phyloP scores from a whole-genome alignment of 2,113 vertebrate genomes.

The Steatornis caripensis region DNA sequence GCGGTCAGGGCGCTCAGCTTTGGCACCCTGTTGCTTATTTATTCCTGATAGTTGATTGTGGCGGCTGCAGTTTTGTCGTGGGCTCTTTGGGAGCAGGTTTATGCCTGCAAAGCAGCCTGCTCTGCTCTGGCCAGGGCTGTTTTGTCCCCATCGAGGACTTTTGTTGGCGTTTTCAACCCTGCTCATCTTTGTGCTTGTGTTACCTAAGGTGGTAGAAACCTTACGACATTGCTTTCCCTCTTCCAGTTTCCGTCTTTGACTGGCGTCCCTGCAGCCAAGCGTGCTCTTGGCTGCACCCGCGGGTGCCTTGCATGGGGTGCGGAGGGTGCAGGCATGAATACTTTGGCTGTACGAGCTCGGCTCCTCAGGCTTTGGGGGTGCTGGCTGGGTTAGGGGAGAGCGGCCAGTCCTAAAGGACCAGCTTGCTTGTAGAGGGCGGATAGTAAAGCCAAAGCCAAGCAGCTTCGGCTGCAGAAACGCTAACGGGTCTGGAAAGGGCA shows the following conservation, averaged over 20 bases:
- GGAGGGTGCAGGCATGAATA: no score
- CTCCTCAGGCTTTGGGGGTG: not conserved
- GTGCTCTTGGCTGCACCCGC: no score
- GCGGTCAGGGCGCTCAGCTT: not conserved
- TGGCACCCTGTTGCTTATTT: not conserved
- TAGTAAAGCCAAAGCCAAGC: not conserved
- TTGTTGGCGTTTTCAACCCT: not conserved
- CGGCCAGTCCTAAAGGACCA: accelerated
- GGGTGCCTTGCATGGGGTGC: no score
- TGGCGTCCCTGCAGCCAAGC: no score
- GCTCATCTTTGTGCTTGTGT: not conserved
- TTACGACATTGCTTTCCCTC: not conserved
- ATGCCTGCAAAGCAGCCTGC: not conserved
- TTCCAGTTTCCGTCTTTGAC: no score
- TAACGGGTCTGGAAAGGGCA: not conserved
- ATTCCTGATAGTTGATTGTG: not conserved
- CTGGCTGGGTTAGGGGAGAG: not conserved
- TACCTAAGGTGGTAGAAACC: not conserved
- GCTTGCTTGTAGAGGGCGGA: not conserved
- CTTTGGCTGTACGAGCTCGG: no score
- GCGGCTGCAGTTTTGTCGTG: not conserved
- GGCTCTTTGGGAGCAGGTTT: not conserved
- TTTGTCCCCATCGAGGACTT: not conserved
- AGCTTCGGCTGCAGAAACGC: not conserved
- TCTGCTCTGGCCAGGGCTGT: not conserved